Evolutionary conservation across 2,888 invertebrate genomes (phyloP), one percentile per base, ranked within the genome.

Genomic region (Cyclophora albipunctata): DNA sequence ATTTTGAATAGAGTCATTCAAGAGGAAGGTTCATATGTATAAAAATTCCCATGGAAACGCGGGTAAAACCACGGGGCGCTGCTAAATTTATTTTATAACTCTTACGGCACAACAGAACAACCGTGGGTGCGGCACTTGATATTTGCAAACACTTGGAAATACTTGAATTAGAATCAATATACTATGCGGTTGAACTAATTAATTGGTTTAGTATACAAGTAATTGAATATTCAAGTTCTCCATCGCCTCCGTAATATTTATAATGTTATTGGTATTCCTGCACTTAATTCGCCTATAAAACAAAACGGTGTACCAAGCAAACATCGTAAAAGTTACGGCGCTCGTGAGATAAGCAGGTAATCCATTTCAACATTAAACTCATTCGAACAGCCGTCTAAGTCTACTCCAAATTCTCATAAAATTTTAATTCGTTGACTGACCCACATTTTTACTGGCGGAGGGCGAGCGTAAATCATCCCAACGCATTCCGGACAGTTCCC

Each of bases 341-440:
- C 59, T 66, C 66, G 58, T 67, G 63, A 68, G 65, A 66, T 69
- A 71, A 67, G 64, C 73, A 67, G 71, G 64, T 70, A 66, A 69
- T 68, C 63, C 64, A 61, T 65, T 67, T 63, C 58, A 54, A 53
- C 63, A 64, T 63, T 55, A 60, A 55, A 56, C 62, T 60, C 63
- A 62, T 71, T 63, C 63, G 63, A 69, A 64, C 63, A 68, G 64
- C 66, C 58, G 63, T 59, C 57, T 47, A 66, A 69, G 65, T 66
- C 67, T 64, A 63, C 67, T 65, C 59, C 54, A 63, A 62, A 57
- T 64, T 57, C 62, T 66, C 68, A 73, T 78, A 76, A 78, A 80
- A 78, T 72, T 79, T 80, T 80, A 79, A 82, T 79, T 80, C 74
- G 62, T 65, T 57, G 67, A 66, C 71, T 73, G 76, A 76, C 78